Evolutionary conservation across 2,797 vertebrate species (phyloP).

Genomic region (Oryzias dopingdopingensis): DNA sequence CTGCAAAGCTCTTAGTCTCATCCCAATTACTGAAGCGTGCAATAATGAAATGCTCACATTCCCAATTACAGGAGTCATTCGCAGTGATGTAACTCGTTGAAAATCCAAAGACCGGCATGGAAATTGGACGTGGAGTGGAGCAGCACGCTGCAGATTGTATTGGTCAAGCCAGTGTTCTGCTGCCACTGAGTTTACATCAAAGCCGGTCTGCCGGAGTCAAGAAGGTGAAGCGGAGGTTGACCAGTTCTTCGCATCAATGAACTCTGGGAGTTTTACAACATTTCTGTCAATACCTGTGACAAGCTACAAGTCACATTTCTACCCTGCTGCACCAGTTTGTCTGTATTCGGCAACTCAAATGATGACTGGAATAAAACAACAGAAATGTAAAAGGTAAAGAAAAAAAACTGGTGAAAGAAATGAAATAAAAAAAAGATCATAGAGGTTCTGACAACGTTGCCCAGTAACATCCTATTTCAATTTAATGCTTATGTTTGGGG

Average conservation of each 20-base stretch:
- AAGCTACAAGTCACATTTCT: constrained; percentile 48
- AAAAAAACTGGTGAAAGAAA: constrained; percentile 1
- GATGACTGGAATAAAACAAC: constrained; percentile 8
- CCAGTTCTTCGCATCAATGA: constrained; percentile 43
- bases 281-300: constrained; percentile 56
- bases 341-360: constrained; percentile 11
- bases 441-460: no score
- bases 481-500: no score
- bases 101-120: constrained; percentile 28
- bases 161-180: constrained; percentile 40
- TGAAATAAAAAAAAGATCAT: background rate
- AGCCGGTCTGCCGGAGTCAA: constrained; percentile 42
- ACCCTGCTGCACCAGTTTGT: constrained; percentile 15
- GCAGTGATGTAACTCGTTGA: constrained; percentile 45
- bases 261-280: constrained; percentile 55
- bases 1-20: constrained; percentile 43
- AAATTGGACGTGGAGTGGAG: constrained; percentile 9
- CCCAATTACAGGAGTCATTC: constrained; percentile 35
- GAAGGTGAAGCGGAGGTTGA: constrained; percentile 52
- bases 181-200: constrained; percentile 35
- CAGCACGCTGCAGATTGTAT: constrained; percentile 32
- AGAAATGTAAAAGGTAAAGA: background rate
- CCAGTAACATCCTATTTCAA: no score
- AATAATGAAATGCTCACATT: constrained; percentile 41
- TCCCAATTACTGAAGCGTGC: constrained; percentile 41